Base-by-base conservation (phyloP, 2,888 invertebrate genomes). In the Lasioglossum malachurum region DNA sequence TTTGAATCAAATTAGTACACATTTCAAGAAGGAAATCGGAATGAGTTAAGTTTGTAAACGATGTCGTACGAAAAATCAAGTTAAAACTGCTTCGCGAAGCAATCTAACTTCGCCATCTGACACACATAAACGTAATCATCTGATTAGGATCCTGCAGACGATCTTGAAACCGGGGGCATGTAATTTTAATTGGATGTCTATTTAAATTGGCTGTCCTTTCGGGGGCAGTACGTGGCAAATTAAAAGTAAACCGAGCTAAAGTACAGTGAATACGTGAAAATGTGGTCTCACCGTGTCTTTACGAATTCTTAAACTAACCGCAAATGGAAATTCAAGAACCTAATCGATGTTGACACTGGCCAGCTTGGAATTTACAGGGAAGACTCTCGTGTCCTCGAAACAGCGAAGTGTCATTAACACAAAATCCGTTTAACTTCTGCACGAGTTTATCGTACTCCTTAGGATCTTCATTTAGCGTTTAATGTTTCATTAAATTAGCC, bases 391-490 rank as follows among this genome's bases (percentile, higher is more conserved):
- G 23, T 38, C 19, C 69, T 19, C 69, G 69, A 38, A 69, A 38
- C 69, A 69, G 69, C 69, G 69, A 69, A 69, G 69, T 69, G 69
- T 69, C 69, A 69, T 69, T 69, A 69, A 69, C 69, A 38, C 35
- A 69, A 69, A 69, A 69, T 69, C 69, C 23, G 38, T 69, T 69
- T 69, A 69, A 69, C 69, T 69, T 69, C 38, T 23, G 69, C 69
- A 38, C 69, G 4, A 69, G 69, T 38, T 35, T 35, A 23, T 38
- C 69, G 69, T 38, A 38, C 69, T 38, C 38, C 35, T 35, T 38
- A 38, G 69, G 69, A 69, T 53, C 74, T 82, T 83, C 53, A 78
- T 7, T 69, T 69, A 69, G 1, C 35, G 69, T 69, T 69, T 69
- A 69, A 69, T 69, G 38, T 38, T 38, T 38, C 69, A 69, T 69